phyloP scores from a whole-genome alignment of 2,888 invertebrate species.

The Nipponacmea schrenckii region DNA sequence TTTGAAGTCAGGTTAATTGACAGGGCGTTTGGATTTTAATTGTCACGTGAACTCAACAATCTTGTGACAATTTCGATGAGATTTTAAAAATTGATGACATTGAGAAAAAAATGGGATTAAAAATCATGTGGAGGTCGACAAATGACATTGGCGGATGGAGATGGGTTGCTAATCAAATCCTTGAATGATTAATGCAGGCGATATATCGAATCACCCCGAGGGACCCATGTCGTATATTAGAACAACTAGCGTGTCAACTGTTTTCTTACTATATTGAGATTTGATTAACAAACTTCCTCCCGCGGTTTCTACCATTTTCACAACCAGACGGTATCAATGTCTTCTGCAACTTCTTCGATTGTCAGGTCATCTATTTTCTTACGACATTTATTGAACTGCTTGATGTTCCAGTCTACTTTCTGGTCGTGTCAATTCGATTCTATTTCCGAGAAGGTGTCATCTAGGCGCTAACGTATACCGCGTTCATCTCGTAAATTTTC shows the following conservation, averaged over 20 bases:
- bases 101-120: background rate
- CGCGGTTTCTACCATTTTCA: background rate
- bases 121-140: background rate
- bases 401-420: too few species aligned
- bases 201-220: background rate
- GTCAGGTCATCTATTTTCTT: too few species aligned
- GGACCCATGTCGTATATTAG: background rate
- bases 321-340: background rate
- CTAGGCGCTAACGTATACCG: background rate
- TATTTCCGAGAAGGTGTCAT: background rate
- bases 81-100: slow-evolving; percentile 1
- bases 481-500: background rate
- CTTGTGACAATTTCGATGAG: slow-evolving; percentile 3
- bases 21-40: slow-evolving; percentile 1
- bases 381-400: too few species aligned
- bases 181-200: background rate
- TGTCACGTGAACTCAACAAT: background rate
- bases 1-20: slow-evolving; percentile 4
- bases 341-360: background rate
- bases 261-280: background rate
- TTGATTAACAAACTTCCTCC: slow-evolving; percentile 1
- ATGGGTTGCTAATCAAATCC: background rate
- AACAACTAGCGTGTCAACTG: background rate
- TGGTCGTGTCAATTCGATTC: slow-evolving; percentile 3
- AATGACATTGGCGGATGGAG: background rate